Evolutionary conservation across 2,113 vertebrate genomes (phyloP), one percentile per base, ranked within the genome.

Genomic region (Apeltes quadracus): DNA sequence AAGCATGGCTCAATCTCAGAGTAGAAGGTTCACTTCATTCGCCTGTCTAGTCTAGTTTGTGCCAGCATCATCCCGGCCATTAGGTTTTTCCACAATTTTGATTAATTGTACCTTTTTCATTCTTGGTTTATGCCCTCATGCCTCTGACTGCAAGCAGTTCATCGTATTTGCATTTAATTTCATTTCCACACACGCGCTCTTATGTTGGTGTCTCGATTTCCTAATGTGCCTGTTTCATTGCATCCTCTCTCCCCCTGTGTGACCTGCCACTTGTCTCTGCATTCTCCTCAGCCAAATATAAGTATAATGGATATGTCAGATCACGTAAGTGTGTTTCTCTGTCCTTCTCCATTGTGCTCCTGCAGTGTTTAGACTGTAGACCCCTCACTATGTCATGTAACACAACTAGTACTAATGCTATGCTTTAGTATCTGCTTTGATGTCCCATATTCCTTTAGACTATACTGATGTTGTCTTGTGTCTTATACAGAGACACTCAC

Each of bases 231-330:
- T 85, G 68, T 86, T 75, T 90, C 88, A 89, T 83, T 79, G 69
- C 84, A 86, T 86, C 83, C 70, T 90, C 76, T 90, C 44, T 92
- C 83, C 84, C 88, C 85, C 87, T 84, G 87, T 89, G 91, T 93
- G 93, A 93, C 91, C 87, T 92, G 87, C 92, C 90, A 93, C 91
- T 88, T 93, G 92, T 93, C 92, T 94, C 93, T 94, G 88, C 90
- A 92, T 92, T 93, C 87, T 92, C 86, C 92, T 93, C 91, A 94
- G 94, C 94, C 89, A 94, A 94, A 93, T 94, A 93, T 94, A 94
- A 93, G 90, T 94, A 93, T 95, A 94, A 95, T 86, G 93, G 94
- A 94, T 94, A 87, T 94, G 92, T 94, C 93, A 93, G 91, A 93
- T 88, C 94, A 94, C 92, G 94, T 95, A 95, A 95, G 94, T 95